Evolutionary conservation across 2,888 invertebrate genomes (phyloP), one percentile per base, ranked within the genome.

Genomic region (Heterodera filipjevi): DNA sequence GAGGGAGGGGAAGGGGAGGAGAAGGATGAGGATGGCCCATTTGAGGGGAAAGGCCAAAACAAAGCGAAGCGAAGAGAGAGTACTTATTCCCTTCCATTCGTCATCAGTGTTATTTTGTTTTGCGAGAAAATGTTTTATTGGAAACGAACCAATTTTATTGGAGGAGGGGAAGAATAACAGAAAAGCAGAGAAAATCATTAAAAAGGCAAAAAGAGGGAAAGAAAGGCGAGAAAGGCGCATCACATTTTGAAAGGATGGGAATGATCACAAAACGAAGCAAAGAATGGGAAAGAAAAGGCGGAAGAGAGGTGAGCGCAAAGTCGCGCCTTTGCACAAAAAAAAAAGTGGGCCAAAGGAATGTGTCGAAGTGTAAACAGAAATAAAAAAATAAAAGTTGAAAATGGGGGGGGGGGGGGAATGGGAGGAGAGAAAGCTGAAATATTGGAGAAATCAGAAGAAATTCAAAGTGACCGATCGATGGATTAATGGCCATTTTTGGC

Each of bases 171-270:
- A 12, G 39, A 39, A 12, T 10, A 12, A 12, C 0, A 10, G 12
- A 12, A 39, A 39, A 39, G 12, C 8, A 12, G 2, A 12, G 12
- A 39, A 12, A 39, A 12, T 68, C 19, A 68, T 16, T 22, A 35
- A n/a, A 68, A 68, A 68, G 68, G 39, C 5, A 35, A 68, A 68
- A 68, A n/a, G 5, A 19, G 39, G 16, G 68, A n/a, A 68, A n/a
- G 64, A 27, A 30, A 76, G 39, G n/a, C n/a, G n/a, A n/a, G 33
- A 44, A 68, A 39, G 71, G 59, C 33, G 19, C 49, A 76, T 49
- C 66, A 59, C 66, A 39, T 72, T 70, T 70, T 44, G 14, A 19
- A 19, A 22, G 32, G n/a, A 8, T 71, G 39, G 39, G 14, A 70
- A 39, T 33, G 49, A 71, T 46, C 30, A 71, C 49, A 71, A 71